Evolutionary conservation across 2,113 vertebrate species (phyloP).

Genomic region (Tragulus kanchil): DNA sequence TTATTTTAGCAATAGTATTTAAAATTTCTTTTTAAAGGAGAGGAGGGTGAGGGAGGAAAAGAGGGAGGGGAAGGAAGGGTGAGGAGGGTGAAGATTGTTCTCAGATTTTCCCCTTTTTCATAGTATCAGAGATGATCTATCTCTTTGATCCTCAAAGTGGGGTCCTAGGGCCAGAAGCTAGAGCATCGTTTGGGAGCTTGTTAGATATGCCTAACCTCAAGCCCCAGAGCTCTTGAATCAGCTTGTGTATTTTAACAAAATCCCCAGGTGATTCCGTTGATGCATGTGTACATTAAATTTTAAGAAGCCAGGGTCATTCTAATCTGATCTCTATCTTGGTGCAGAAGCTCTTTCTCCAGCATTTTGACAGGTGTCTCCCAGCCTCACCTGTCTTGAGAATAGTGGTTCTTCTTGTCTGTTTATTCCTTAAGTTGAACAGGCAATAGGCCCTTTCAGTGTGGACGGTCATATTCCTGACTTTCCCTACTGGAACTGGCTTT

Average conservation of each 20-base stretch:
- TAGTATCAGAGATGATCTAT: not conserved
- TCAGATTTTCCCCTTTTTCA: not conserved
- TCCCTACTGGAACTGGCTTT: not conserved
- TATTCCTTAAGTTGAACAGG: not conserved
- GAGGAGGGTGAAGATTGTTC: not conserved
- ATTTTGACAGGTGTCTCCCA: not conserved
- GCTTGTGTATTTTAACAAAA: constrained; percentile 2
- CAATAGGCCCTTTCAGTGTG: not conserved
- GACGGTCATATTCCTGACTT: not conserved
- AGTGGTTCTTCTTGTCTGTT: not conserved
- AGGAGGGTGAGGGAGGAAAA: too few relatives aligned
- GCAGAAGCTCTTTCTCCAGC: not conserved
- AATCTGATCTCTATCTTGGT: not conserved
- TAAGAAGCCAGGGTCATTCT: not conserved
- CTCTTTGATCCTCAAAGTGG: not conserved
- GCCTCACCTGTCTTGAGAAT: not conserved
- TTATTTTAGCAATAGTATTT: not conserved
- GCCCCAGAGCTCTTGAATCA: not conserved
- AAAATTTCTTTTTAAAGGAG: not conserved
- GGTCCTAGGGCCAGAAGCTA: not conserved
- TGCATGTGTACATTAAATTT: not conserved
- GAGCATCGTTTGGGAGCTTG: not conserved
- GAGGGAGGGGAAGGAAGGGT: too few relatives aligned
- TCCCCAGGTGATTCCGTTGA: not conserved
- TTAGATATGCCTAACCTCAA: not conserved